Conservation (phyloP, 2,888 invertebrate genomes). For the Tanypteryx hageni region DNA sequence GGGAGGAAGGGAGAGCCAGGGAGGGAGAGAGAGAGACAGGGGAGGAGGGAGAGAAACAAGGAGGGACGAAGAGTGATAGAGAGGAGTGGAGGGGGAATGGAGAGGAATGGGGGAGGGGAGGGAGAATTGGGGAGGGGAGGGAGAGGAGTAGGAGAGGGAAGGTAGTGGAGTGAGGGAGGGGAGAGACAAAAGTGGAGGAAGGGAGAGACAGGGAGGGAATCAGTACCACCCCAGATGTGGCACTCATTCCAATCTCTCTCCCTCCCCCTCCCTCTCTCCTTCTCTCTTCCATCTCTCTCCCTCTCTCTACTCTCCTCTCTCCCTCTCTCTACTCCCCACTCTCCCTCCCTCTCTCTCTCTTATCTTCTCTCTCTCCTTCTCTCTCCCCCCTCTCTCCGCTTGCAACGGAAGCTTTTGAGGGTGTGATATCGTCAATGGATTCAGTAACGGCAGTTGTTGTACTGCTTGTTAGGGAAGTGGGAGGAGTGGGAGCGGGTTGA, state of each 20-base stretch:
- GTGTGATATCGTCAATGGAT: neutral
- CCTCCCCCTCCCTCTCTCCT: no score
- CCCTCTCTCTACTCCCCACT: no score
- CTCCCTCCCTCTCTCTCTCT: no score
- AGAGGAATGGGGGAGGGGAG: neutral
- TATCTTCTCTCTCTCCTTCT: neutral
- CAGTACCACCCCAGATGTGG: no score
- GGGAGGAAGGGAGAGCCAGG: neutral
- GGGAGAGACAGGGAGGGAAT: neutral
- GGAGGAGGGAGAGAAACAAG: neutral
- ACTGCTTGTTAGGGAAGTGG: neutral
- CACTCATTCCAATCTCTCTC: no score
- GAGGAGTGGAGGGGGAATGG: neutral
- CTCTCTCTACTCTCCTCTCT: neutral
- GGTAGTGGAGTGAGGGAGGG: neutral
- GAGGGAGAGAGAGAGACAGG: neutral
- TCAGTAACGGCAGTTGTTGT: conserved; percentile 14
- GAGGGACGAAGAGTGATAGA: neutral
- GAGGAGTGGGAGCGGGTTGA: neutral
- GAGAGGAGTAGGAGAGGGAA: neutral
- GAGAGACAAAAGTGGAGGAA: neutral
- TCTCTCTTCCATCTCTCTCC: neutral
- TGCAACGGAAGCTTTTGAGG: no score
- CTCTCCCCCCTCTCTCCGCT: neutral
- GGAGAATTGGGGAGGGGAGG: neutral